Base-by-base conservation (phyloP, 2,797 vertebrate species). In the Heteromormyrus szaboi region DNA sequence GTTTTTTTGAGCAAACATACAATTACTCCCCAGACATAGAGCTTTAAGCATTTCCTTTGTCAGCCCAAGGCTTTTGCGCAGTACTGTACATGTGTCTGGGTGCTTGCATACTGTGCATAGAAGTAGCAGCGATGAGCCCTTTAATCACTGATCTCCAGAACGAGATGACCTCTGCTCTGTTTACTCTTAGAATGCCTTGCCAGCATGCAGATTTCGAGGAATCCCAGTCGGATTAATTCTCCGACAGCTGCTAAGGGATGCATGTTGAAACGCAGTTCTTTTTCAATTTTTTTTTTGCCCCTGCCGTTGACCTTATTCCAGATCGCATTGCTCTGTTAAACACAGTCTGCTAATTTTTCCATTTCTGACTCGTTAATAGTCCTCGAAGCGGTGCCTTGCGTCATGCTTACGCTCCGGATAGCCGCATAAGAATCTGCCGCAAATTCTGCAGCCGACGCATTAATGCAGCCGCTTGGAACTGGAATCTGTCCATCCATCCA, bases 91-190 rank as follows among this genome's bases (percentile, higher is more conserved):
- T 29, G 29, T 37, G 14, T 51, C 11, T 46, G 68, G 33, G 33
- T 41, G 29, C 4, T 11, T 94, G 92, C 93, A 93, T 95, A 94
- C 95, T 95, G 94, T 94, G 95, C 95, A 94, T 94, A 94, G 95
- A 95, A 96, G 96, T 95, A 96, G 92, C 90, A 62, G 93, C 95
- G 95, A 96, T 96, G 95, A 96, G 91, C 90, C 93, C 44, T 95
- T 94, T 96, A 96, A 96, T 96, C 96, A 93, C 92, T 95, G 94
- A 96, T 96, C 95, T 95, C 94, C 95, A 95, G 95, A 96, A 96
- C 94, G 95, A 93, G 94, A 94, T 95, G 95, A 96, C 96, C 96
- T 96, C 95, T 95, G 95, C 95, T 96, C 96, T 96, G 95, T 96
- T 96, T 96, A 96, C 94, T 95, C 94, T 95, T 93, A 94, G 95